A percentile compares a stretch with the other conserved stretches of the same genome.
phyloP scores from a whole-genome alignment of 2,113 vertebrate genomes.

The Turdus rufiventris region DNA sequence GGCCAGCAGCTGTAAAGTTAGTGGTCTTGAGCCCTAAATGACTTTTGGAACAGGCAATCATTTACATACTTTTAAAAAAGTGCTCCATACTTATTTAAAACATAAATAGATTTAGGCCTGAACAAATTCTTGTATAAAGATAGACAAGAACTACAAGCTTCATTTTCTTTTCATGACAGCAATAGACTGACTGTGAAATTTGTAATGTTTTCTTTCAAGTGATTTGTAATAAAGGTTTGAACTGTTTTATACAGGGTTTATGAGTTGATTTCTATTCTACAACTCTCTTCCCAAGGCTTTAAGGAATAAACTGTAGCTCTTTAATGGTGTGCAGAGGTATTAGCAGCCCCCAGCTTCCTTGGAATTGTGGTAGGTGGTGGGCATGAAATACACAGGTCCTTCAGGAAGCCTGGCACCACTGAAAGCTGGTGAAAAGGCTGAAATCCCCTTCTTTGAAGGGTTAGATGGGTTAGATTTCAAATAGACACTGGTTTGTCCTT shows the following conservation, averaged over 20 bases:
- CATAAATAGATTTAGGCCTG: not conserved
- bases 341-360: not conserved
- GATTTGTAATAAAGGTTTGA: not conserved
- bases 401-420: not conserved
- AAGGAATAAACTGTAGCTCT: not conserved
- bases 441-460: not conserved
- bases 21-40: not conserved
- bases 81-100: not conserved
- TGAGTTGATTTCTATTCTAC: not conserved
- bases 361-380: not conserved
- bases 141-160: not conserved
- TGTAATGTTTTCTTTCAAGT: not conserved
- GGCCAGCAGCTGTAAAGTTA: not conserved
- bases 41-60: not conserved
- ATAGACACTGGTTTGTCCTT: not conserved
- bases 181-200: not conserved
- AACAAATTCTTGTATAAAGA: not conserved
- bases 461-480: not conserved
- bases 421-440: not conserved
- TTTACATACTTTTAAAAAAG: not conserved
- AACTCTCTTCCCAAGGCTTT: not conserved
- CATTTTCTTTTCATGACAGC: not conserved
- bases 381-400: not conserved
- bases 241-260: not conserved
- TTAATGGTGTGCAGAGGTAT: not conserved